A percentile compares a stretch with the other conserved stretches of the same genome.
Evolutionary conservation across 2,113 vertebrate species (phyloP).

Genomic region (Pterocles orientalis): DNA sequence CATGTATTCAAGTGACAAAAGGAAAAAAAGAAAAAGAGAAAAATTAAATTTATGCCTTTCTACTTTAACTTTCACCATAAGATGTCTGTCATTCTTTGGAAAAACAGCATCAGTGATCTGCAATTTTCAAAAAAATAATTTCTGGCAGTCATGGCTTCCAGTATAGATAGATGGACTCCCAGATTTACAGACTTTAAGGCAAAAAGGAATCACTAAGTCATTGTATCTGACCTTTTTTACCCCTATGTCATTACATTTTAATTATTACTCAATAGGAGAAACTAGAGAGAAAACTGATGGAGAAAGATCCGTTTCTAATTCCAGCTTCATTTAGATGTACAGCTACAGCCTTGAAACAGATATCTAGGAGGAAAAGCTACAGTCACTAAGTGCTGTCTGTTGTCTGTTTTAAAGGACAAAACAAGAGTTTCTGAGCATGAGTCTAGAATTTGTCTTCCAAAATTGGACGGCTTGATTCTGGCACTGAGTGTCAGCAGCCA

Average conservation of each 20-base stretch:
- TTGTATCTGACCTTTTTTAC: not conserved
- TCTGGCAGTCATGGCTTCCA: not conserved
- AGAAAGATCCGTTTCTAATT: not conserved
- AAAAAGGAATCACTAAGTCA: not conserved
- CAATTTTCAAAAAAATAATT: not conserved
- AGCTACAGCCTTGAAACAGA: not conserved
- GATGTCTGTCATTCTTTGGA: not conserved
- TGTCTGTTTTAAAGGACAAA: not conserved
- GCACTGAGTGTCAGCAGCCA: not conserved
- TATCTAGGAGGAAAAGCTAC: not conserved
- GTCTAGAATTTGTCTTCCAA: not conserved
- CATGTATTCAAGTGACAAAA: not conserved
- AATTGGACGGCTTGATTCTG: not conserved
- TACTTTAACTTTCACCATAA: not conserved
- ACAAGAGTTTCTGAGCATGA: not conserved
- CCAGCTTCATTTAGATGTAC: not conserved
- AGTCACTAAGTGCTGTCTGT: not conserved
- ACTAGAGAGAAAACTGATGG: not conserved
- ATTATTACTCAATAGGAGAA: not conserved
- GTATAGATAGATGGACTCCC: not conserved
- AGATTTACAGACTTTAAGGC: not conserved
- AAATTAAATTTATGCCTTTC: not conserved
- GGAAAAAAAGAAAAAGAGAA: not conserved
- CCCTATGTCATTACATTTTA: not conserved
- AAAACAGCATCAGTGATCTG: not conserved